Conservation (phyloP, 2,888 invertebrate genomes). For the Trypoxylon attenuatum region DNA sequence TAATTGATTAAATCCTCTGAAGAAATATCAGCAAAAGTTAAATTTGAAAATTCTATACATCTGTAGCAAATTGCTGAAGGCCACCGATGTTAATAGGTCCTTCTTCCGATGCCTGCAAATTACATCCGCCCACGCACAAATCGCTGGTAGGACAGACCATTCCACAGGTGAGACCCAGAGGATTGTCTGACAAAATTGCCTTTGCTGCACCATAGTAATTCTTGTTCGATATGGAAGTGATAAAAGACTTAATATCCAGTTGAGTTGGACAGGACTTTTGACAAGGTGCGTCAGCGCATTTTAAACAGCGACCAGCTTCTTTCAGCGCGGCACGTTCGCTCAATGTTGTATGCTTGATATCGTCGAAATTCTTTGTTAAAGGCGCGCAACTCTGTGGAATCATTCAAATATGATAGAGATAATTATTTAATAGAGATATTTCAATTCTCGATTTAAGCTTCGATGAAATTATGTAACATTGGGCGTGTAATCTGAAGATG, state of each 20-base stretch:
- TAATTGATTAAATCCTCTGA: too few relatives aligned
- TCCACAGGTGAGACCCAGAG: constrained; percentile 94
- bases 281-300: constrained; percentile 97
- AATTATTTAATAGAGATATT: too few relatives aligned
- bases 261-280: constrained; percentile 99
- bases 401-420: too few relatives aligned
- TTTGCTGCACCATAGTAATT: constrained; percentile 99
- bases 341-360: constrained; percentile 97
- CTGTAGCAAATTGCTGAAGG: constrained; percentile 97
- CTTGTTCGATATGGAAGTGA: constrained; percentile 96
- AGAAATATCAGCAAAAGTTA: too few relatives aligned
- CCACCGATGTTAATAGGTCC: constrained; percentile 99
- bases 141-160: constrained; percentile 99
- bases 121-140: constrained; percentile 98
- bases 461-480: too few relatives aligned
- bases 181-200: constrained; percentile 97
- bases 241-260: constrained; percentile 96
- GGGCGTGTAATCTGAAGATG: too few relatives aligned
- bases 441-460: too few relatives aligned
- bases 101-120: constrained; percentile 95
- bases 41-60: constrained; percentile 77
- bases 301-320: constrained; percentile 92
- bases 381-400: constrained; percentile 78
- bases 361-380: constrained; percentile 92
- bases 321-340: constrained; percentile 95